These are phyloP conservation scores for Astatoreochromis straeleni DNA, from an alignment of 2,113 vertebrate genomes.

Conservation along the genomic window DNA sequence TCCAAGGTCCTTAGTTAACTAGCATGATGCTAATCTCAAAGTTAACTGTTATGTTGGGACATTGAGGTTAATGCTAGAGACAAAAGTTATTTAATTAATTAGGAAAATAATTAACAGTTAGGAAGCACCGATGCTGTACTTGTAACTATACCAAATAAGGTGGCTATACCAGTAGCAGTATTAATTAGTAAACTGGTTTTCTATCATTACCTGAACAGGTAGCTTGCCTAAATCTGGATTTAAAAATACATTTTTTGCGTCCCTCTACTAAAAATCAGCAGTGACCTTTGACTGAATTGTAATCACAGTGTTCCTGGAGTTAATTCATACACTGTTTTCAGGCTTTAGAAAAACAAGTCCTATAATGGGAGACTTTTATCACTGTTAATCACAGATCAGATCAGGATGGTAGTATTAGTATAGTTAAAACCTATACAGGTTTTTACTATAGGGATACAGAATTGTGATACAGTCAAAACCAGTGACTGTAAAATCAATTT, in stretches of 20 bases:
- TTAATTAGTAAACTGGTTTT: accelerated
- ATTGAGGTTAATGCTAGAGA: background rate
- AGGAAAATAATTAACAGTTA: background rate
- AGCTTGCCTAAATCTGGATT: background rate
- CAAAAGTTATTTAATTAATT: background rate
- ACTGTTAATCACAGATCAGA: background rate
- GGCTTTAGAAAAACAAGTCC: background rate
- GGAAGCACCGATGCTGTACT: background rate
- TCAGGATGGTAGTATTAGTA: background rate
- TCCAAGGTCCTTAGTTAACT: background rate
- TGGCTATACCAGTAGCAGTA: background rate
- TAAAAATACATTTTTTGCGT: accelerated
- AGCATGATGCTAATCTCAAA: background rate
- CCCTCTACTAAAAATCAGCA: accelerated
- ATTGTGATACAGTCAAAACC: background rate
- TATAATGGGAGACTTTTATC: background rate
- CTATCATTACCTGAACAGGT: background rate
- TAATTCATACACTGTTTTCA: background rate
- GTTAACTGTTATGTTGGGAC: background rate
- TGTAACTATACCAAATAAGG: background rate
- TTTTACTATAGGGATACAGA: background rate
- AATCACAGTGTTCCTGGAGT: background rate
- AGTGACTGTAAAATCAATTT: background rate
- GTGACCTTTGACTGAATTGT: background rate
- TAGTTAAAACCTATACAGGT: background rate